Evolutionary conservation across 2,888 invertebrate species (phyloP).

Genomic region (Tetragnatha montana): DNA sequence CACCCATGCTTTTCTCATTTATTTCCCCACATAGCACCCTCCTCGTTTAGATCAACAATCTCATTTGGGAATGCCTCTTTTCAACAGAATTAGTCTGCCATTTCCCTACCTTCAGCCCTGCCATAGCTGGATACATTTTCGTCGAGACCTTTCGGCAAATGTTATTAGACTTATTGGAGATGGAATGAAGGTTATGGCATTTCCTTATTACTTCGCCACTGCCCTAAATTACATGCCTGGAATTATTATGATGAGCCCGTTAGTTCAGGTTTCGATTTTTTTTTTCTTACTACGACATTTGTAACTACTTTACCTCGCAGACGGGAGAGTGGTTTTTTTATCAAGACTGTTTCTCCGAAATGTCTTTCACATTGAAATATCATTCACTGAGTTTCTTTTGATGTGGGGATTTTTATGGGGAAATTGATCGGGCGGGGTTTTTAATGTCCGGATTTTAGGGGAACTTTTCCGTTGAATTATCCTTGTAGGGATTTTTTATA

Average conservation of each 20-base stretch:
- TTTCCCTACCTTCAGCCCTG: conserved; percentile 7
- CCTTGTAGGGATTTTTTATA: not conserved
- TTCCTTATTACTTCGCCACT: conserved; percentile 40
- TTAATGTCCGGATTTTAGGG: conserved; percentile 12
- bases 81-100: conserved; percentile 41
- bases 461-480: conserved; percentile 17
- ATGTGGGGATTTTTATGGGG: conserved; percentile 36
- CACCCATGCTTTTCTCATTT: not conserved
- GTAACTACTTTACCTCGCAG: conserved; percentile 40
- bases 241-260: conserved; percentile 52
- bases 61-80: conserved; percentile 31
- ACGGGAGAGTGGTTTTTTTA: conserved; percentile 22
- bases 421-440: conserved; percentile 10
- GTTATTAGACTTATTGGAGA: conserved; percentile 38
- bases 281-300: conserved; percentile 12
- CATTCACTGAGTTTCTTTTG: conserved; percentile 44
- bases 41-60: conserved; percentile 26
- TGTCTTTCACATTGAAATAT: conserved; percentile 41
- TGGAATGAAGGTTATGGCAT: conserved; percentile 35
- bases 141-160: conserved; percentile 29
- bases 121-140: conserved; percentile 40
- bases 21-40: not conserved
- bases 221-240: conserved; percentile 36
- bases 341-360: conserved; percentile 29
- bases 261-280: conserved; percentile 27